Conservation (phyloP, 1,140 invertebrate genomes). For the Nebria ingens region DNA sequence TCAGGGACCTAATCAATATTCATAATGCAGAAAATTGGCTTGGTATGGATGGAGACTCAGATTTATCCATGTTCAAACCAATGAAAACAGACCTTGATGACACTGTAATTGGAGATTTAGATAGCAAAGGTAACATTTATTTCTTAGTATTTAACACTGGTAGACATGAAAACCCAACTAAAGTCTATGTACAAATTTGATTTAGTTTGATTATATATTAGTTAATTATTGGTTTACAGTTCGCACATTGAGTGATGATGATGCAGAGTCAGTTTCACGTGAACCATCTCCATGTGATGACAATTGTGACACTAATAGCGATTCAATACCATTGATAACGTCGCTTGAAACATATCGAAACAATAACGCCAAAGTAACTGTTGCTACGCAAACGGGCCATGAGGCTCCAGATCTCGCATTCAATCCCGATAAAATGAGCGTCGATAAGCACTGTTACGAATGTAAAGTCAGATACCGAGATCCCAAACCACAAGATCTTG, state of each 20-base stretch:
- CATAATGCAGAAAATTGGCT: slow-evolving; percentile 91
- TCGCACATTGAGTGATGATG: slow-evolving; percentile 37
- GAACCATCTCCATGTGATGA: slow-evolving; percentile 53
- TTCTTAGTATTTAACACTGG: no score
- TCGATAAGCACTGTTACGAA: slow-evolving; percentile 83
- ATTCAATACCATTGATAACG: slow-evolving; percentile 7
- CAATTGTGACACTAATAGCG: slow-evolving; percentile 23
- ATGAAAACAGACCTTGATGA: slow-evolving; percentile 54
- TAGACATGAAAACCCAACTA: no score
- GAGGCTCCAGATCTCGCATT: slow-evolving; percentile 57
- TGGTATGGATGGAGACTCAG: slow-evolving; percentile 81
- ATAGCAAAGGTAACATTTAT: slow-evolving; percentile 26
- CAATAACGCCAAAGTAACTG: slow-evolving; percentile 49
- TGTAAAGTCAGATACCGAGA: slow-evolving; percentile 86
- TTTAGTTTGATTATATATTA: no score
- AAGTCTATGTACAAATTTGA: no score
- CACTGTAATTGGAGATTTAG: slow-evolving; percentile 29
- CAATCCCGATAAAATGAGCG: slow-evolving; percentile 62
- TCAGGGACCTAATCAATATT: slow-evolving; percentile 78
- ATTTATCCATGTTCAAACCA: slow-evolving; percentile 63
- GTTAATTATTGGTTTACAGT: no score
- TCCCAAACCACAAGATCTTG: slow-evolving; percentile 77
- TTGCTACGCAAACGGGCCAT: slow-evolving; percentile 72
- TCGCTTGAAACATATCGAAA: slow-evolving; percentile 10
- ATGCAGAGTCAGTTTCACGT: slow-evolving; percentile 46